A percentile compares a stretch with the other conserved stretches of the same genome.
Evolutionary conservation across 1,140 invertebrate species (phyloP).

Genomic region (Tetraneura akinire): DNA sequence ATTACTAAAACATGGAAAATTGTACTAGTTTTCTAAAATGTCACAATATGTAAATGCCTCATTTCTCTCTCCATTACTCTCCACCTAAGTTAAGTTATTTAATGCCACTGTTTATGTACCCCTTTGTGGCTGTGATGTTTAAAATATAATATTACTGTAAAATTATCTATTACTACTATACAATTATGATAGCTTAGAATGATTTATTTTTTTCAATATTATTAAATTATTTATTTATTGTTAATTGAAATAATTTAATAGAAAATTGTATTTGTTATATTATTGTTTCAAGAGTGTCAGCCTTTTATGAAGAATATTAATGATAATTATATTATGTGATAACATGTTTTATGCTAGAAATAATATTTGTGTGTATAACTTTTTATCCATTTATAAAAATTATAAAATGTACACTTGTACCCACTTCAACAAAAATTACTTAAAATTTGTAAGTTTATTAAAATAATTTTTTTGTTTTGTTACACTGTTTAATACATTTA

Average conservation of each 20-base stretch:
- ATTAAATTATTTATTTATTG: background rate
- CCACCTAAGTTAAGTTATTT: background rate
- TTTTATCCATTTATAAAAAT: background rate
- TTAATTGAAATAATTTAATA: too few species aligned
- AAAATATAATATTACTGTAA: slow-evolving; percentile 15
- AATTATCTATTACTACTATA: background rate
- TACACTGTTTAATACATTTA: slow-evolving; percentile 4
- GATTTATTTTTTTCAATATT: background rate
- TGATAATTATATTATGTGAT: background rate
- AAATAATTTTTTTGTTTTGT: background rate
- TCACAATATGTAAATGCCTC: background rate
- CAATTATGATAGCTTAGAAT: background rate
- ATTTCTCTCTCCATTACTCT: background rate
- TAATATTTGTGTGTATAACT: background rate
- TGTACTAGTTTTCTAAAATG: too few species aligned
- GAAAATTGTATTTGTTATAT: too few species aligned
- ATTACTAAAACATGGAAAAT: too few species aligned
- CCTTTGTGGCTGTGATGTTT: slow-evolving; percentile 32
- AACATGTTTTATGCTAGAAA: slow-evolving; percentile 6
- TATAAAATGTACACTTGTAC: background rate
- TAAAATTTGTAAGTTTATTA: slow-evolving; percentile 11
- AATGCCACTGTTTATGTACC: slow-evolving; percentile 9
- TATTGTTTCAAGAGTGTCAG: background rate
- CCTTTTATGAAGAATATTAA: too few species aligned
- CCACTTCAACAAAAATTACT: background rate